Percentiles rank a stretch among this genome's conserved stretches.
phyloP scores from a whole-genome alignment of 37 sponge, comb jelly and placozoan genomes.

The Trichoplax adhaerens region DNA sequence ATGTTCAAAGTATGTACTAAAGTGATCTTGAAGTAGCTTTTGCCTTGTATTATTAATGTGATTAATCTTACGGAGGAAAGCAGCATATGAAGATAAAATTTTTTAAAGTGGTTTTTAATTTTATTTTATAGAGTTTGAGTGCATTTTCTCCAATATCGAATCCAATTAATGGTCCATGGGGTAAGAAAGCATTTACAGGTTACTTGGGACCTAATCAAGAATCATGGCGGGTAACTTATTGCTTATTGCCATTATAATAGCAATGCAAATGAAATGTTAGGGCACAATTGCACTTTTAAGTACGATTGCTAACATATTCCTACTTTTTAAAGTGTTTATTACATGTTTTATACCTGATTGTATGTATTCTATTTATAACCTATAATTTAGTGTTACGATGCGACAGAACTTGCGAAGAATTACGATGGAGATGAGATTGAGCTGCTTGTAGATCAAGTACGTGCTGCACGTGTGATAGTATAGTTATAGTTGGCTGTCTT shows the following conservation, averaged over 20 bases:
- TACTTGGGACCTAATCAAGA: conserved; percentile 7
- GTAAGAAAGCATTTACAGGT: conserved; percentile 66
- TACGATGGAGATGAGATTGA: conserved; percentile 58
- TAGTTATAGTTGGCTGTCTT: no score
- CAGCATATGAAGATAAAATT: no score
- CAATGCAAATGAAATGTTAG: conserved; percentile 9
- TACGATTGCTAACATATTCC: no score
- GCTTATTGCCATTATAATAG: neutral
- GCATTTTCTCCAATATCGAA: conserved; percentile 95
- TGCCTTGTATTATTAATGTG: no score
- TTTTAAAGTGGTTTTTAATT: no score
- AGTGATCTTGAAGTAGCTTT: neutral
- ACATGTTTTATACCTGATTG: no score
- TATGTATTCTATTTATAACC: no score
- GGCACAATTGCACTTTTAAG: no score
- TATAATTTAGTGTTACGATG: conserved; percentile 20
- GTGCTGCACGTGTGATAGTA: neutral
- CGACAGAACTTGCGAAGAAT: conserved; percentile 53
- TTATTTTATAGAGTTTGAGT: conserved; percentile 39
- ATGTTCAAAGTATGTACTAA: conserved; percentile 31
- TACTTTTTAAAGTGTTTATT: no score
- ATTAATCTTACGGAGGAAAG: no score
- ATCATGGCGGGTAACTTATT: conserved; percentile 2
- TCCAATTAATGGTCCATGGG: conserved; percentile 81
- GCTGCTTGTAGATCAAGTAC: conserved; percentile 75